A percentile compares a stretch with the other conserved stretches of the same genome.
Evolutionary conservation across 2,888 invertebrate genomes (phyloP).

Genomic region (Thereva nobilitata): DNA sequence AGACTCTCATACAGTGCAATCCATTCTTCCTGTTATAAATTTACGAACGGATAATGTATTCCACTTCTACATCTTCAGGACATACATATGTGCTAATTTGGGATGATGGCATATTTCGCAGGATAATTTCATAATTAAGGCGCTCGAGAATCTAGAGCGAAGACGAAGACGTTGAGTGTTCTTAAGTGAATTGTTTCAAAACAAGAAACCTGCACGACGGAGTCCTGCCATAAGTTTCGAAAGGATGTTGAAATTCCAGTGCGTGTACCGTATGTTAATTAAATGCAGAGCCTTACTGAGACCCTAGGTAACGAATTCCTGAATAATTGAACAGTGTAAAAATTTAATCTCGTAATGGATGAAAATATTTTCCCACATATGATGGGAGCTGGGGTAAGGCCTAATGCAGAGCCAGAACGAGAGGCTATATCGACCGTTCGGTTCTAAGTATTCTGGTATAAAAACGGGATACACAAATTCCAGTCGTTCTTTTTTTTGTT

Average conservation of each 20-base stretch:
- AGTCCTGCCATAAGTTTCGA: no score
- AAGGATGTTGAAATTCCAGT: slow-evolving; percentile 24
- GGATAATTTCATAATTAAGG: slow-evolving; percentile 41
- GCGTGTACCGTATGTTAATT: slow-evolving; percentile 39
- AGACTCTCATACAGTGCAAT: neutral
- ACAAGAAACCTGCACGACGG: neutral
- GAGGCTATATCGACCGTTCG: neutral
- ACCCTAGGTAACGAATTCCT: slow-evolving; percentile 32
- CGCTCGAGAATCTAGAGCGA: slow-evolving; percentile 14
- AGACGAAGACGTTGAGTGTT: slow-evolving; percentile 30
- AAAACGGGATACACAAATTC: no score
- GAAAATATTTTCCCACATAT: slow-evolving; percentile 18
- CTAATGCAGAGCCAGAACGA: slow-evolving; percentile 5
- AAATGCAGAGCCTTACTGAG: slow-evolving; percentile 34
- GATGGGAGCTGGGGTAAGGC: slow-evolving; percentile 2
- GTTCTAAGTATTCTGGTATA: slow-evolving; percentile 6
- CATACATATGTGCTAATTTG: slow-evolving; percentile 31
- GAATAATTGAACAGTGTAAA: slow-evolving; percentile 41
- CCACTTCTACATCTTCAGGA: slow-evolving; percentile 10
- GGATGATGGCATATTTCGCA: slow-evolving; percentile 38
- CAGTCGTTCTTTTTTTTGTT: no score
- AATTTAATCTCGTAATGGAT: slow-evolving; percentile 42
- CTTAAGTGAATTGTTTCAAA: slow-evolving; percentile 36
- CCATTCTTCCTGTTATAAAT: no score
- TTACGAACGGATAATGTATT: slow-evolving; percentile 10